A percentile compares a stretch with the other conserved stretches of the same genome.
phyloP scores from a whole-genome alignment of 2,888 invertebrate species.

The Leptura quadrifasciata region DNA sequence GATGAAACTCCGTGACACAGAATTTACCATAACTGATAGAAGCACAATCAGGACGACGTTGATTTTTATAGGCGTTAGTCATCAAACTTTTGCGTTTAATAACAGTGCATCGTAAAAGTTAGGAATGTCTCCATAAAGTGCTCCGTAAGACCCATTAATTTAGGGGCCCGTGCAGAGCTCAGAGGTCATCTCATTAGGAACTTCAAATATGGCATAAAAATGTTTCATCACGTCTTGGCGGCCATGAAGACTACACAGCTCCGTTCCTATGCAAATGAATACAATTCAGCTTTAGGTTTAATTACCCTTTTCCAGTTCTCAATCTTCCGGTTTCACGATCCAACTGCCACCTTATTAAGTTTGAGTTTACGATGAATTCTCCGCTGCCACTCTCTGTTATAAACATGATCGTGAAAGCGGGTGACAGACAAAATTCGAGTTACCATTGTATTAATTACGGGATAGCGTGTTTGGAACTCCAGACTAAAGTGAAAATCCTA shows the following conservation, averaged over 20 bases:
- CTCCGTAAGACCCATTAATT: slow-evolving; percentile 52
- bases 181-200: slow-evolving; percentile 65
- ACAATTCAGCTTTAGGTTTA: slow-evolving; percentile 60
- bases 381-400: slow-evolving; percentile 26
- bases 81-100: slow-evolving; percentile 53
- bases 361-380: slow-evolving; percentile 39
- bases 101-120: slow-evolving; percentile 54
- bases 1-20: not conserved
- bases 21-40: slow-evolving; percentile 8
- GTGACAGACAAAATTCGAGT: slow-evolving; percentile 40
- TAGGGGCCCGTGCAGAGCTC: slow-evolving; percentile 44
- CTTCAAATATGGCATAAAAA: slow-evolving; percentile 66
- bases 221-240: slow-evolving; percentile 65
- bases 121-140: slow-evolving; percentile 55
- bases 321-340: slow-evolving; percentile 52
- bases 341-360: slow-evolving; percentile 51
- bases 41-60: slow-evolving; percentile 25
- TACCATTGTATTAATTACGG: slow-evolving; percentile 49
- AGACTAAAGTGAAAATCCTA: slow-evolving; percentile 47
- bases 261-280: slow-evolving; percentile 64
- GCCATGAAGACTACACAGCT: slow-evolving; percentile 54
- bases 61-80: slow-evolving; percentile 43
- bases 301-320: slow-evolving; percentile 56
- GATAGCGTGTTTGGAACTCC: slow-evolving; percentile 42
- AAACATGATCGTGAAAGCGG: slow-evolving; percentile 38